These are phyloP conservation scores for Chloroclysta siterata DNA, from an alignment of 2,888 invertebrate genomes.

Conservation along the genomic window DNA sequence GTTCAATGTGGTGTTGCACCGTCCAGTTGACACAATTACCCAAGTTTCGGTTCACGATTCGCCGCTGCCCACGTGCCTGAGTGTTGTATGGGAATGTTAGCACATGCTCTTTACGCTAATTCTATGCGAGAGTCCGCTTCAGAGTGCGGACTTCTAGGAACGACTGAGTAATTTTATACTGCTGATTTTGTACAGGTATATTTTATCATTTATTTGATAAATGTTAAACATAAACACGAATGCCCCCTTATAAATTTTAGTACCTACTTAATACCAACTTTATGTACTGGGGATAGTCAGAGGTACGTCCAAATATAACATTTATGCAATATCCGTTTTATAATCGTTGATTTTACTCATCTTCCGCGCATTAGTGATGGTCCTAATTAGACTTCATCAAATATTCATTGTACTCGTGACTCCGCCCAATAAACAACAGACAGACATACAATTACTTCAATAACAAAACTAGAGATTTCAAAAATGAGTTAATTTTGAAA, in stretches of 20 bases:
- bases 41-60: slow-evolving; percentile 49
- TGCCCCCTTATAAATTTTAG: no score
- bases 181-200: no score
- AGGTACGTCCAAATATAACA: neutral
- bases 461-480: slow-evolving; percentile 30
- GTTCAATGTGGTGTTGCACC: slow-evolving; percentile 38
- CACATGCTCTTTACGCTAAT: slow-evolving; percentile 24
- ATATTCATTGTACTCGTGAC: slow-evolving; percentile 32
- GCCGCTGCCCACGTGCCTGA: slow-evolving; percentile 52
- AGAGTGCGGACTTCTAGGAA: neutral
- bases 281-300: no score
- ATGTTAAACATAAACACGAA: no score
- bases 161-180: neutral
- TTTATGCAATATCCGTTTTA: neutral
- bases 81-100: slow-evolving; percentile 39
- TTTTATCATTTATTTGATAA: no score
- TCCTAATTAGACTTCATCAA: slow-evolving; percentile 14
- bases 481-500: neutral
- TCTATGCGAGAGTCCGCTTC: neutral
- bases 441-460: slow-evolving; percentile 35
- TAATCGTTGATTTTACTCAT: neutral
- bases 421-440: slow-evolving; percentile 28
- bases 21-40: slow-evolving; percentile 56
- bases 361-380: neutral
- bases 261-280: no score